phyloP scores from a whole-genome alignment of 2,797 vertebrate species.

The Acanthurus tractus region DNA sequence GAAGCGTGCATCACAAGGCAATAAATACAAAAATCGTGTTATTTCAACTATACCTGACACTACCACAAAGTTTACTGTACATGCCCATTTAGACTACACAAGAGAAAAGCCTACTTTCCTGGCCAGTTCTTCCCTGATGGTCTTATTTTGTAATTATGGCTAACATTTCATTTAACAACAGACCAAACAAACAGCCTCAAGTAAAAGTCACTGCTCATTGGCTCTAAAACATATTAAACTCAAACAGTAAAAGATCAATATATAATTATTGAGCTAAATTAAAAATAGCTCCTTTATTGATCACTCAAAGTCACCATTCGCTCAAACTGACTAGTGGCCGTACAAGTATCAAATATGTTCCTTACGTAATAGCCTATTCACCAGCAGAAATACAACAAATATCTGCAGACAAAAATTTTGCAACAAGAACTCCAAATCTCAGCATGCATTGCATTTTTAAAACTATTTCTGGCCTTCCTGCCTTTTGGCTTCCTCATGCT shows the following conservation, averaged over 20 bases:
- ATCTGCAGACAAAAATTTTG: not conserved
- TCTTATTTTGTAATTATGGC: not conserved
- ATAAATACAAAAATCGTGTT: not conserved
- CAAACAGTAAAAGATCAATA: conserved; percentile 16
- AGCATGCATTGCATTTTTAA: conserved; percentile 26
- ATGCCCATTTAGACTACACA: not conserved
- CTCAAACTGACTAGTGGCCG: conserved; percentile 9
- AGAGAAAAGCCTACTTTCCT: conserved; percentile 15
- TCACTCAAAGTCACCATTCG: conserved; percentile 15
- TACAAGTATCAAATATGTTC: conserved; percentile 10
- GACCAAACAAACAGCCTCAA: not conserved
- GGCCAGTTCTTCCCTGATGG: not conserved
- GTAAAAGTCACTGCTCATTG: not conserved
- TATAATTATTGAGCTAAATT: conserved; percentile 12
- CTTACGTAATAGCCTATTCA: conserved; percentile 10
- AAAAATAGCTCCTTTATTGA: conserved; percentile 50
- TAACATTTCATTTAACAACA: not conserved
- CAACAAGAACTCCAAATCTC: not conserved
- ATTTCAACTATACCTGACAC: not conserved
- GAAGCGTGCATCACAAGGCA: not conserved
- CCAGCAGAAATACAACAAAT: not conserved
- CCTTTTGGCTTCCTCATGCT: conserved; percentile 46
- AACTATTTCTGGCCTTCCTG: conserved; percentile 62
- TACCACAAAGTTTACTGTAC: not conserved
- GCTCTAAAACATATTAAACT: conserved; percentile 22